Conservation (phyloP, 2,888 invertebrate species). For the Eupithecia inturbata region DNA sequence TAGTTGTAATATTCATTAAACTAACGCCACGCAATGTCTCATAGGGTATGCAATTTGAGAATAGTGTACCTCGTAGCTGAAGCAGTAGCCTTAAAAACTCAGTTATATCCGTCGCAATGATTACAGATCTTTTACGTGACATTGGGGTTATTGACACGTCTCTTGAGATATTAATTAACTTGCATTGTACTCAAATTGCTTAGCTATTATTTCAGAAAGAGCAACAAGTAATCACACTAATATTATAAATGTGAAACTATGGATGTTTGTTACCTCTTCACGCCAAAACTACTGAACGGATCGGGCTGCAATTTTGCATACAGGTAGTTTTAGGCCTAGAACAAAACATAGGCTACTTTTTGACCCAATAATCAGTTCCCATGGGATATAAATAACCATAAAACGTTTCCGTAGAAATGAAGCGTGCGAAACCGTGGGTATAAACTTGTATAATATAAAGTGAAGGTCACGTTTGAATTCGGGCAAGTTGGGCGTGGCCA, state of each 20-base stretch:
- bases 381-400: too few species aligned
- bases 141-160: conserved; percentile 34
- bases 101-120: conserved; percentile 29
- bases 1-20: conserved; percentile 22
- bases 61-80: conserved; percentile 9
- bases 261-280: too few species aligned
- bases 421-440: too few species aligned
- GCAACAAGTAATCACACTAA: conserved; percentile 69
- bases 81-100: conserved; percentile 27
- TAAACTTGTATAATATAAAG: too few species aligned
- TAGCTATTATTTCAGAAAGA: conserved; percentile 48
- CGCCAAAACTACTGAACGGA: too few species aligned
- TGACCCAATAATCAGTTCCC: too few species aligned
- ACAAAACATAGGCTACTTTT: too few species aligned
- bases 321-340: too few species aligned
- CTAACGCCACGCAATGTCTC: conserved; percentile 15
- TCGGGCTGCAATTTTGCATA: too few species aligned
- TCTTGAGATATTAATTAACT: conserved; percentile 34
- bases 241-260: too few species aligned
- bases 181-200: conserved; percentile 31
- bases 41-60: conserved; percentile 22
- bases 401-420: too few species aligned
- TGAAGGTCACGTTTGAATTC: conserved; percentile 47
- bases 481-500: conserved; percentile 37
- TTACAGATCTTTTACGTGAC: conserved; percentile 21